A percentile compares a stretch with the other conserved stretches of the same genome.
Conservation (phyloP, 2,113 vertebrate species). For the Gobiocypris rarus region DNA sequence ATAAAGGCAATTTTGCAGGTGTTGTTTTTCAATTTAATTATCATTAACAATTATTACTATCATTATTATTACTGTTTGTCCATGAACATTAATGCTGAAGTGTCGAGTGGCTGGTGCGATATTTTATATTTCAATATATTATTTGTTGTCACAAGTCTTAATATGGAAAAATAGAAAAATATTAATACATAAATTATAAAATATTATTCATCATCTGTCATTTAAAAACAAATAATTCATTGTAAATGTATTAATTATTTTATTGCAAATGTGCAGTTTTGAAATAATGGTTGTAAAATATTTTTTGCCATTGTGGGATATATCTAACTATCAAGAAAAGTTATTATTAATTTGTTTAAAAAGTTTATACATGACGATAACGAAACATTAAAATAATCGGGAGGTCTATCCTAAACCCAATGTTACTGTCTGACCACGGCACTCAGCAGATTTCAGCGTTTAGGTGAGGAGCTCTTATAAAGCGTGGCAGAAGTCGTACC, state of each 20-base stretch:
- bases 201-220: too few species aligned
- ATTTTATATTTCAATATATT: too few species aligned
- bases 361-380: not conserved
- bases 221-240: too few species aligned
- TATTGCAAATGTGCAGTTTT: not conserved
- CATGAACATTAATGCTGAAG: too few species aligned
- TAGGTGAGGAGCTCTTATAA: not conserved
- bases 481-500: conserved; percentile 77
- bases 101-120: too few species aligned
- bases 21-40: too few species aligned
- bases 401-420: not conserved
- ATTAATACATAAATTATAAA: too few species aligned
- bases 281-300: not conserved
- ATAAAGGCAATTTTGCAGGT: too few species aligned
- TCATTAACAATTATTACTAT: too few species aligned
- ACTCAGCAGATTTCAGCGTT: not conserved
- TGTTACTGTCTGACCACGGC: not conserved
- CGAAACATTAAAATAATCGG: not conserved
- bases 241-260: not conserved
- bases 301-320: not conserved
- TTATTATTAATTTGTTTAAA: not conserved
- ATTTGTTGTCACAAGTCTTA: too few species aligned
- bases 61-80: too few species aligned
- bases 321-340: not conserved
- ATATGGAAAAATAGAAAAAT: too few species aligned